Base-by-base conservation (phyloP, 2,797 vertebrate species). In the Protosalanx chinensis region DNA sequence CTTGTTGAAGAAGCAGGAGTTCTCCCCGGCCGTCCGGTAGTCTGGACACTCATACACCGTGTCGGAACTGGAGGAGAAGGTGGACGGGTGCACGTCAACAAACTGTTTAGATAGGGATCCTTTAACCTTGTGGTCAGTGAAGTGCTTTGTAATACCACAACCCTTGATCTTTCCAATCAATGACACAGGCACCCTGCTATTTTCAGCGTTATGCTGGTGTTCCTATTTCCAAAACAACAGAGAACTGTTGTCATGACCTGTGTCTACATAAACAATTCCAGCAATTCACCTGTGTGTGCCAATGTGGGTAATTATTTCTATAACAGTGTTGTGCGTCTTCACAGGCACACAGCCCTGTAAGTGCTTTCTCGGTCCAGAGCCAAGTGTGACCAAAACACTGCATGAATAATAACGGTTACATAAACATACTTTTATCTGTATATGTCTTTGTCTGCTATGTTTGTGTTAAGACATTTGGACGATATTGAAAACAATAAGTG, bases 1-100 rank as follows among this genome's bases (percentile, higher is more conserved):
- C 90, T 94, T 96, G 87, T 92, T 93, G 72, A 99, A 99, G 90
- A 94, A 96, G 82, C 97, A 99, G 78, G 96, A 96, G 89, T 96
- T 95, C 70, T 91, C 83, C 1, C 97, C 97, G 0, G 92, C 90
- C 0, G 93, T 95, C 78, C 41, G 76, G 86, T 99, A 98, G 88
- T 99, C 96, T 1, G 95, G 93, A 83, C 97, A 99, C 85, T 97
- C 94, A 23, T 88, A 78, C 15, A 79, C 85, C 0, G 66, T 66
- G 30, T 91, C 87, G 64, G 90, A 92, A 76, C 92, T 63, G 27
- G 6, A 8, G 59, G 8, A 15, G 53, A 27, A 23, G 51, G 51
- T 1, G 4, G 51, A 6, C 4, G 51, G 51, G 51, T 56, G 51
- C 51, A 56, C 18, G n/a, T 56, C 5, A 56, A 4, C 15, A 1